These are phyloP conservation scores for Gasteruption jaculator DNA, from an alignment of 2,888 invertebrate species.

Conservation along the genomic window DNA sequence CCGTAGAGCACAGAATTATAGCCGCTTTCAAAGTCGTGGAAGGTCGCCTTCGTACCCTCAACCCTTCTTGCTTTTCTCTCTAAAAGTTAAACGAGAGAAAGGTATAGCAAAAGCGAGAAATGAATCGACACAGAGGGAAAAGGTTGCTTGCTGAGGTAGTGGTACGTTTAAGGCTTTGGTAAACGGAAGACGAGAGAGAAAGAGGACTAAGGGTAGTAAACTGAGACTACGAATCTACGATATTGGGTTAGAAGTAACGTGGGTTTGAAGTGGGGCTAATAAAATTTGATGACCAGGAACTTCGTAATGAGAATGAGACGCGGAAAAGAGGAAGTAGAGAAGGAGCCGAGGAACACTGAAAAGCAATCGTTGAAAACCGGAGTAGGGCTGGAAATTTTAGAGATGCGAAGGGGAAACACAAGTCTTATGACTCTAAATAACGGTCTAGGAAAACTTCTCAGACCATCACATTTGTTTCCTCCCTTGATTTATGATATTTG, in stretches of 20 bases:
- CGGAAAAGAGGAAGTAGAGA: conserved; percentile 21
- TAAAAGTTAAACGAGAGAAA: neutral
- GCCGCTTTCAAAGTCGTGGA: conserved; percentile 34
- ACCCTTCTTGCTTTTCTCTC: no score
- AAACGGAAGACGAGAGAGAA: conserved; percentile 18
- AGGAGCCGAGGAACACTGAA: conserved; percentile 13
- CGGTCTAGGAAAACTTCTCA: conserved; percentile 45
- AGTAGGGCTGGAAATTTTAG: conserved; percentile 2
- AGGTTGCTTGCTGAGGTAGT: no score
- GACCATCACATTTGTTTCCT: no score
- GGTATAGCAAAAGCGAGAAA: neutral
- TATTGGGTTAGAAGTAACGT: conserved; percentile 45
- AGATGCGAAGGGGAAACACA: conserved; percentile 21
- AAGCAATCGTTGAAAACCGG: no score
- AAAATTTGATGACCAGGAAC: conserved; percentile 50
- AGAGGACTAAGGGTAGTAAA: conserved; percentile 36
- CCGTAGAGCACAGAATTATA: conserved; percentile 38
- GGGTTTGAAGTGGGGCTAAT: conserved; percentile 44
- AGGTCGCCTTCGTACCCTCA: no score
- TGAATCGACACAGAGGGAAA: conserved; percentile 5
- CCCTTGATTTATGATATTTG: conserved; percentile 39
- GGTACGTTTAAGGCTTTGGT: conserved; percentile 24
- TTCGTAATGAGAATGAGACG: conserved; percentile 46
- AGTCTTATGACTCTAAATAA: conserved; percentile 22
- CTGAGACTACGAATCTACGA: conserved; percentile 41